phyloP scores from a whole-genome alignment of 1,140 invertebrate genomes.

The Apolygus lucorum region DNA sequence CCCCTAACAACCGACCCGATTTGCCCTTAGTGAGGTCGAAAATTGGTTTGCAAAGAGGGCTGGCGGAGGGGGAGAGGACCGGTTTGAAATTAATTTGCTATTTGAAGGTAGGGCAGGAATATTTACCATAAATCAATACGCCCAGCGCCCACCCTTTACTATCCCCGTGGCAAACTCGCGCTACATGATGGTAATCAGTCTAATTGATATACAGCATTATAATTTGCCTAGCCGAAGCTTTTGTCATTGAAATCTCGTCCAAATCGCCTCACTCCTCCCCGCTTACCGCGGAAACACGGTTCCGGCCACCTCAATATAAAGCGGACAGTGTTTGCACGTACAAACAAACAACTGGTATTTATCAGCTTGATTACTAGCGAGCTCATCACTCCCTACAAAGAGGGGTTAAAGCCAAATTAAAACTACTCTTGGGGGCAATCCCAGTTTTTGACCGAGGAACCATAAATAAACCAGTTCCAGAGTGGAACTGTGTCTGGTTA shows the following conservation, averaged over 20 bases:
- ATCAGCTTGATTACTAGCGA: no score
- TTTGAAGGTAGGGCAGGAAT: background rate
- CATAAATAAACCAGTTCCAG: no score
- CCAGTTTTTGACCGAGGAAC: no score
- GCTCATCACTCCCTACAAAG: no score
- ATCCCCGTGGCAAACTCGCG: background rate
- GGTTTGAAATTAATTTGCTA: slow-evolving; percentile 11
- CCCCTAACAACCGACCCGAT: background rate
- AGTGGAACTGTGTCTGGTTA: no score
- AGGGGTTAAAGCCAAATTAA: no score
- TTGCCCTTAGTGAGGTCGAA: background rate
- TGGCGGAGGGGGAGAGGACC: background rate
- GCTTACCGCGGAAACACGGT: no score
- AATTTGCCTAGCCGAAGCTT: background rate
- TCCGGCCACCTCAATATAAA: no score
- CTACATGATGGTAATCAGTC: background rate
- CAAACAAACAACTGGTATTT: no score
- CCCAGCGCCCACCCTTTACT: background rate
- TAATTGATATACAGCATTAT: slow-evolving; percentile 14
- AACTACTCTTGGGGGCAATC: no score
- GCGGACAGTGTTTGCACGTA: no score
- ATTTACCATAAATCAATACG: slow-evolving; percentile 13
- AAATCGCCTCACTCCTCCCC: no score
- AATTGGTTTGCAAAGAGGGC: background rate
- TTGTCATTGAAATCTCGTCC: slow-evolving; percentile 5